These are phyloP conservation scores for Mylabris sibirica DNA, from an alignment of 2,888 invertebrate genomes.

Conservation along the genomic window DNA sequence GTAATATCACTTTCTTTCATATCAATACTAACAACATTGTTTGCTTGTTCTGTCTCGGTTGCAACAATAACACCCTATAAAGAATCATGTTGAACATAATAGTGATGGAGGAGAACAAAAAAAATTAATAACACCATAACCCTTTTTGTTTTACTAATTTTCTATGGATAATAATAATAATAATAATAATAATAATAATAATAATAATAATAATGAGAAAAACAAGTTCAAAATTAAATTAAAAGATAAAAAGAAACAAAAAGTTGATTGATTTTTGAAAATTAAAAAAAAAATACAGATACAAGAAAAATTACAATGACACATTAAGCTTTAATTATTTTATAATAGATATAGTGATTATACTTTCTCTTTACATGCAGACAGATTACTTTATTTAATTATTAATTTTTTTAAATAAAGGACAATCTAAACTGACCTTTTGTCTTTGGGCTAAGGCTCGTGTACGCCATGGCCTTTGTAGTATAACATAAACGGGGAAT, in stretches of 20 bases:
- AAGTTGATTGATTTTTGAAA: background rate
- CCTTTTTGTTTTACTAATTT: background rate
- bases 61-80: constrained; percentile 58
- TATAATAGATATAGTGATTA: background rate
- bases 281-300: too few species aligned
- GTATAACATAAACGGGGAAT: constrained; percentile 86
- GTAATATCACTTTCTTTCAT: constrained; percentile 54
- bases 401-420: background rate
- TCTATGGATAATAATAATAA: background rate
- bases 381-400: background rate
- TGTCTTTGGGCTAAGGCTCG: constrained; percentile 77
- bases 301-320: background rate
- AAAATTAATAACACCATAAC: constrained; percentile 8
- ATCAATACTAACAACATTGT: constrained; percentile 58
- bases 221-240: constrained; percentile 14
- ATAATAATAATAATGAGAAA: background rate
- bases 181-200: background rate
- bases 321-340: constrained; percentile 21
- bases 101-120: constrained; percentile 12
- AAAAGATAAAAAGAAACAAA: constrained; percentile 16
- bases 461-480: constrained; percentile 88
- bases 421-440: constrained; percentile 68
- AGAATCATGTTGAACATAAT: constrained; percentile 42
- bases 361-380: constrained; percentile 5
- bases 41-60: constrained; percentile 52